Evolutionary conservation across 2,113 vertebrate species (phyloP), one percentile per base, ranked within the genome.

Genomic region (Tenrec ecaudatus): DNA sequence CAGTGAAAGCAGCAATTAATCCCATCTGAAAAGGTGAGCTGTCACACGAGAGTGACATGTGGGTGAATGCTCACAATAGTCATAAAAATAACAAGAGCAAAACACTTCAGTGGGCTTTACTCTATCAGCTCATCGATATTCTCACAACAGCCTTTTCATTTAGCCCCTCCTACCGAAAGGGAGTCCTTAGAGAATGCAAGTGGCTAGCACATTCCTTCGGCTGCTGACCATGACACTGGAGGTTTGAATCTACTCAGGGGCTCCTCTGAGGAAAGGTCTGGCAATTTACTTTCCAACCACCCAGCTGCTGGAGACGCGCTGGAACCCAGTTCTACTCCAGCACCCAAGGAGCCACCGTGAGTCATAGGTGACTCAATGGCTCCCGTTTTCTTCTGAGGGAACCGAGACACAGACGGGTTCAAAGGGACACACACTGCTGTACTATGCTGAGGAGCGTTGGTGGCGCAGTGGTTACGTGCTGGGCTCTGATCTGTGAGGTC

Each of bases 1-100:
- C 23, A 68, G 82, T 76, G 47, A 53, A 40, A 16, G 36, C 66
- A 53, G 36, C 16, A 40, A 79, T 33, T 29, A 17, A 76, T 53
- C 62, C 47, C 1, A 23, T 1, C 40, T 3, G 15, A 77, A 43
- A 69, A 92, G 38, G 38, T 19, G 27, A 58, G 25, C 89, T 36
- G 76, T 17, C 57, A 76, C 11, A 43, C 22, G 22, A 40, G 40
- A 40, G 38, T 76, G 53, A 86, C 14, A 86, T 27, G 58, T n/a
- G 77, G 60, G 47, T 58, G 60, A 91, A 76, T 68, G 71, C 88
- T 81, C 80, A 16, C 6, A 75, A 68, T 43, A 29, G 22, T 47
- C 60, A 89, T 33, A 81, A 93, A 90, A 93, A 82, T 27, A 89
- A 47, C 2, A 38, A 81, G 29, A 85, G 57, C 16, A 73, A 73